Evolutionary conservation across 2,113 vertebrate genomes (phyloP).

Genomic region (Nannobrachium achirus): DNA sequence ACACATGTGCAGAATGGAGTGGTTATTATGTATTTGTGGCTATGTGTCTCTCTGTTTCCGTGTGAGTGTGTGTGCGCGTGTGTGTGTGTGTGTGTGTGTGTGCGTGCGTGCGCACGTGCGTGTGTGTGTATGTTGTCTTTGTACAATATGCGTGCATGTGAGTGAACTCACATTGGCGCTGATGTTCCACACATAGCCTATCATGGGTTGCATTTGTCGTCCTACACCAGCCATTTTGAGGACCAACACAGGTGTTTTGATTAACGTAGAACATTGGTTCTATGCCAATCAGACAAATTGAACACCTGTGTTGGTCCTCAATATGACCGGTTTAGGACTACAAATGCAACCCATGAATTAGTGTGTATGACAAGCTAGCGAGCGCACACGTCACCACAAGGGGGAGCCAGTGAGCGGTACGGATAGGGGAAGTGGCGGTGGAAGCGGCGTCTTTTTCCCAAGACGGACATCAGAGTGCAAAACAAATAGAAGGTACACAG

Average conservation of each 20-base stretch:
- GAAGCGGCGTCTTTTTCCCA: no score
- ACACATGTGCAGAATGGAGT: no score
- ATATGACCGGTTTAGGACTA: no score
- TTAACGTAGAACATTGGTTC: no score
- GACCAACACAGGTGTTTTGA: no score
- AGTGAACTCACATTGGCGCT: constrained; percentile 8
- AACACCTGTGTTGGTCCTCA: no score
- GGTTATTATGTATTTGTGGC: background rate
- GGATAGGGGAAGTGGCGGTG: constrained; percentile 55
- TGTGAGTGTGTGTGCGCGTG: constrained; percentile 19
- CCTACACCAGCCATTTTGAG: no score
- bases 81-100: constrained; percentile 24
- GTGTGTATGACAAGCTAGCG: no score
- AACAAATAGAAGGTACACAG: constrained; percentile 75
- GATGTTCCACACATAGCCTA: no score
- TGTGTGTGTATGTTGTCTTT: constrained; percentile 33
- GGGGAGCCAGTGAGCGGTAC: constrained; percentile 22
- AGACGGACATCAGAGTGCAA: constrained; percentile 66
- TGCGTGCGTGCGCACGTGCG: constrained; percentile 13
- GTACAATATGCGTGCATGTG: constrained; percentile 27
- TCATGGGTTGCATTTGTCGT: no score
- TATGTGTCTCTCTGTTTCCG: background rate
- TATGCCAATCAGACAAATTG: no score
- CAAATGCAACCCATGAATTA: no score
- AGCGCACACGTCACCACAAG: constrained; percentile 29